Evolutionary conservation across 2,113 vertebrate genomes (phyloP).

Genomic region (Pongo pygmaeus): DNA sequence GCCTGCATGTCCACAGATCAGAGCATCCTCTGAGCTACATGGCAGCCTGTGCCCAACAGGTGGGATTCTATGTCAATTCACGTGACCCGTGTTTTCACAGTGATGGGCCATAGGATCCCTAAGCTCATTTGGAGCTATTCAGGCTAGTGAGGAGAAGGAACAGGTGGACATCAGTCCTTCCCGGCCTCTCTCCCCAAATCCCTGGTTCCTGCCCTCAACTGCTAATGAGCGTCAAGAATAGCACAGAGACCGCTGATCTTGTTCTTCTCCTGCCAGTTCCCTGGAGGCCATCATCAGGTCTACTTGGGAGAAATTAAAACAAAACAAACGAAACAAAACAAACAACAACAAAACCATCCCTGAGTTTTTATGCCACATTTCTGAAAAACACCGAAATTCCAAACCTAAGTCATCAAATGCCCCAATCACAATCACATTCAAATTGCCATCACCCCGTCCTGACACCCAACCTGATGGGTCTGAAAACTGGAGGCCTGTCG

Average conservation of each 20-base stretch:
- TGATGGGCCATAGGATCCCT: not conserved
- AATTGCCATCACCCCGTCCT: not conserved
- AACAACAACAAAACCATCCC: not conserved
- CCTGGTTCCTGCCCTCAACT: no score
- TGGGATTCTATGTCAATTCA: no score
- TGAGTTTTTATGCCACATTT: not conserved
- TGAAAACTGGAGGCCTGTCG: no score
- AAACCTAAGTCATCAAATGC: not conserved
- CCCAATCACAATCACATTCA: no score
- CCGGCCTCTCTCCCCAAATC: not conserved
- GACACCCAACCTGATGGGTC: no score
- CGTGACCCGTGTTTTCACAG: not conserved
- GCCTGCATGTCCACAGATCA: not conserved
- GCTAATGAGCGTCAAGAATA: not conserved
- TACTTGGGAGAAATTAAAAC: not conserved
- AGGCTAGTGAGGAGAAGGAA: not conserved
- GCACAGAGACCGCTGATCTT: not conserved
- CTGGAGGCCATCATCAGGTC: no score
- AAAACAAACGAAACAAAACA: not conserved
- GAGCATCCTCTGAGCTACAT: fast-evolving
- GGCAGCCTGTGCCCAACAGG: not conserved
- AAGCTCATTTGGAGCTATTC: not conserved
- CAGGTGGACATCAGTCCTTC: no score
- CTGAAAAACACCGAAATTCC: not conserved
- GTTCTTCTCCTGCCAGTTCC: not conserved